Base-by-base conservation (phyloP, 2,888 invertebrate species). In the Maniola hyperantus region DNA sequence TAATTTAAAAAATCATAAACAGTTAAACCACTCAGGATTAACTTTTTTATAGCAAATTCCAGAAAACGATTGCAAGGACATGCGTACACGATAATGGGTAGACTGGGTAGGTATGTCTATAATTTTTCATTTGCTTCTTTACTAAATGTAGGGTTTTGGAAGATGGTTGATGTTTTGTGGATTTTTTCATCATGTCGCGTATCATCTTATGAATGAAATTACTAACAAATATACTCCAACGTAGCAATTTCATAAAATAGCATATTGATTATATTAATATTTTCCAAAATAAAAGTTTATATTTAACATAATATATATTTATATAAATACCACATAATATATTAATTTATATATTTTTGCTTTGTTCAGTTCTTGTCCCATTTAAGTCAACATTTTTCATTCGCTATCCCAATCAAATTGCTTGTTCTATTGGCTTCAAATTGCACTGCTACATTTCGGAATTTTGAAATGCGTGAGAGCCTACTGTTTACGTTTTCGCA, bases 401-500 rank as follows among this genome's bases (percentile, higher is more conserved):
- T 18, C 15, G 8, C 33, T 15, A 54, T 36, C 15, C 34, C 10
- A n/a, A 10, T 34, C 10, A 6, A 11, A 11, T 57, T 7, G 55
- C 36, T 55, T 55, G n/a, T 26, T 7, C 13, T 7, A 10, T 57
- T 6, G 18, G 42, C 42, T 20, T 13, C 36, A 13, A 6, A 20
- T 13, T 20, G 11, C 39, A 39, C 20, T 4, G 8, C 18, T 42
- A 36, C 42, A 15, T 13, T 54, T 55, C 13, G 7, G 61, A 64
- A 66, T 44, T 72, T 80, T 83, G 78, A 87, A 84, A 88, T 88
- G 88, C 89, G 87, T 91, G 90, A 91, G 89, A 90, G 88, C 87
- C 89, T 89, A 88, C 87, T 83, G 80, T 84, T 82, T 80, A 65
- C 67, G 68, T 85, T 67, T 86, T 79, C 78, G 65, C 92, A 93